phyloP scores from a whole-genome alignment of 2,888 invertebrate genomes.

The Ormyrus labotus region DNA sequence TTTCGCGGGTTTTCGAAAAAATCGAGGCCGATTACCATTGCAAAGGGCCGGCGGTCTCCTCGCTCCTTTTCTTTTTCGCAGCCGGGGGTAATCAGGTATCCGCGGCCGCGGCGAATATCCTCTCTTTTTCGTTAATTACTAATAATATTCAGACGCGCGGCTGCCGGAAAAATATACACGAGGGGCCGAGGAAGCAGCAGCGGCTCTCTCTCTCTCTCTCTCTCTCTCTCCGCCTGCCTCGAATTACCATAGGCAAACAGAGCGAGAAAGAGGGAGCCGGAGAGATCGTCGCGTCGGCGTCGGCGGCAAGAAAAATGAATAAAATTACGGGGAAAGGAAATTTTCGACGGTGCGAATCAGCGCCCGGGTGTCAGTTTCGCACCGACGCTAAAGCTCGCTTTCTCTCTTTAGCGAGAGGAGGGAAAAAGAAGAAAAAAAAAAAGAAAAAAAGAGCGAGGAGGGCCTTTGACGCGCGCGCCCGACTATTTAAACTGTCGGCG shows the following conservation, averaged over 20 bases:
- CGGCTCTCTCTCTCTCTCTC: not conserved
- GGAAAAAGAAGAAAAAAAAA: not conserved
- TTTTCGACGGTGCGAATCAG: slow-evolving; percentile 58
- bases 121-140: slow-evolving; percentile 69
- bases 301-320: slow-evolving; percentile 69
- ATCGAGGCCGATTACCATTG: slow-evolving; percentile 62
- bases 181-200: slow-evolving; percentile 41
- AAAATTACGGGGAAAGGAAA: slow-evolving; percentile 70
- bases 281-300: slow-evolving; percentile 60
- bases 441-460: not conserved
- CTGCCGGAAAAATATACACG: slow-evolving; percentile 63
- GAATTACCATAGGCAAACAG: slow-evolving; percentile 58
- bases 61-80: slow-evolving; percentile 10
- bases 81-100: slow-evolving; percentile 51
- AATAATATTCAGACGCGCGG: slow-evolving; percentile 73
- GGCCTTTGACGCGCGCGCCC: not conserved
- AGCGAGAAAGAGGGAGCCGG: slow-evolving; percentile 64
- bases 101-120: slow-evolving; percentile 28
- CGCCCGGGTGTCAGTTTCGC: slow-evolving; percentile 40
- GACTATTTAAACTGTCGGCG: slow-evolving; percentile 46
- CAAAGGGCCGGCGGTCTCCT: slow-evolving; percentile 57
- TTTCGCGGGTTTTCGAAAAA: not conserved
- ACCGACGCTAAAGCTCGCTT: not conserved
- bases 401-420: no score
- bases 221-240: not conserved